phyloP scores from a whole-genome alignment of 2,888 invertebrate species.

The Caenorhabditis sp. region DNA sequence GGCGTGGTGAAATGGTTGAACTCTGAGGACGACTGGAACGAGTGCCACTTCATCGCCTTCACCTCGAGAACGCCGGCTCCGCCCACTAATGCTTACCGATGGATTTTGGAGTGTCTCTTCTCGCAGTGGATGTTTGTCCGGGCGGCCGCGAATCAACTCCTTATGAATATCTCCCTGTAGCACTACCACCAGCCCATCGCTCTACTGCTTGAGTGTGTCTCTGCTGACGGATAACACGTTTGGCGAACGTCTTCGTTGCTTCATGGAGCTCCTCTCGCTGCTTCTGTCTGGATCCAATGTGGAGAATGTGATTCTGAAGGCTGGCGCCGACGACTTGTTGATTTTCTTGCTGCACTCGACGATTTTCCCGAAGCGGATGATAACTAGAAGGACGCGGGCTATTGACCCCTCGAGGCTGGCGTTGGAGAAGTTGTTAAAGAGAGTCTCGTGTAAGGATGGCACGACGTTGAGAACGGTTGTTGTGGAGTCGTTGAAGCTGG shows the following conservation, averaged over 20 bases:
- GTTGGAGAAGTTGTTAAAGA: conserved; percentile 64
- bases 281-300: conserved; percentile 65
- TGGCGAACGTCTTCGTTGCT: conserved; percentile 58
- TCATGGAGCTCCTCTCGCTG: conserved; percentile 61
- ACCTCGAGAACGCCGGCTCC: conserved; percentile 21
- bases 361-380: conserved; percentile 67
- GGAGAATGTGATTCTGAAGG: conserved; percentile 69
- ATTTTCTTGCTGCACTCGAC: conserved; percentile 71
- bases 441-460: conserved; percentile 64
- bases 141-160: conserved; percentile 58
- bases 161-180: conserved; percentile 54
- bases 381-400: conserved; percentile 54
- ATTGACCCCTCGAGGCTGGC: conserved; percentile 66
- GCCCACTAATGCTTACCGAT: conserved; percentile 42
- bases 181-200: conserved; percentile 61
- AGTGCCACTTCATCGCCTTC: conserved; percentile 39
- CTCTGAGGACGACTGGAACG: conserved; percentile 52
- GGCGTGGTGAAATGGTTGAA: conserved; percentile 47
- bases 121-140: conserved; percentile 68
- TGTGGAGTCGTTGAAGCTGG: conserved; percentile 60
- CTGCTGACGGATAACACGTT: conserved; percentile 45
- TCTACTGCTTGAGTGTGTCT: conserved; percentile 41
- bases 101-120: conserved; percentile 71
- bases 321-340: conserved; percentile 67
- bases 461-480: conserved; percentile 62